These are phyloP conservation scores for Phania funesta DNA, from an alignment of 2,888 invertebrate species.

Conservation along the genomic window DNA sequence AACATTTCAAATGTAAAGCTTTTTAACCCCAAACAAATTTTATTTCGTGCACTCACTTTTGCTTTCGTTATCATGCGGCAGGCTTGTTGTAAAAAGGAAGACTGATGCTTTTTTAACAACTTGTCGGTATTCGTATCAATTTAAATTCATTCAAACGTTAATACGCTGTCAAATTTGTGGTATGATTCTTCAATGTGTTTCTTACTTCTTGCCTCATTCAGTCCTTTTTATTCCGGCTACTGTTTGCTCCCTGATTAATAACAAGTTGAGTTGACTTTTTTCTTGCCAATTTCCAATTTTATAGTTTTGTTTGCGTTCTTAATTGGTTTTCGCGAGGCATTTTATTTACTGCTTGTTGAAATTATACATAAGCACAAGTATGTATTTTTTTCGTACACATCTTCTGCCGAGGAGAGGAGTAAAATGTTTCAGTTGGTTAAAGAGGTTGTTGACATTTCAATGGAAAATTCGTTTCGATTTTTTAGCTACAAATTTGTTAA, in stretches of 20 bases:
- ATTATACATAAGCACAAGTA: conserved; percentile 20
- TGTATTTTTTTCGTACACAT: not conserved
- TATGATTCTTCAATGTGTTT: conserved; percentile 46
- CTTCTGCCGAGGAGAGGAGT: not conserved
- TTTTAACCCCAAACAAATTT: no score
- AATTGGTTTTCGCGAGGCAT: conserved; percentile 65
- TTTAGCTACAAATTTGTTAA: conserved; percentile 38
- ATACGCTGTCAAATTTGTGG: conserved; percentile 61
- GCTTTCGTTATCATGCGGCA: not conserved
- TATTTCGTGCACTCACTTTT: conserved; percentile 4
- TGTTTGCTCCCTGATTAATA: conserved; percentile 70
- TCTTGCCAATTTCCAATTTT: not conserved
- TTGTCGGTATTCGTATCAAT: conserved; percentile 23
- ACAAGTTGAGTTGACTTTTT: conserved; percentile 48
- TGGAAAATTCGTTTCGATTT: not conserved
- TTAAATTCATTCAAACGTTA: conserved; percentile 56
- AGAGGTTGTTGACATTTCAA: conserved; percentile 58
- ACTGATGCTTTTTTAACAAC: conserved; percentile 5
- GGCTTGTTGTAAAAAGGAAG: not conserved
- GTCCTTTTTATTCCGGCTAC: conserved; percentile 62
- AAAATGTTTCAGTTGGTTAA: conserved; percentile 22
- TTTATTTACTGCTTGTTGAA: conserved; percentile 54
- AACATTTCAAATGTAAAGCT: no score
- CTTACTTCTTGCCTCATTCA: not conserved
- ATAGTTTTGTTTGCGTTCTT: conserved; percentile 36